Evolutionary conservation across 1,140 invertebrate genomes (phyloP), one percentile per base, ranked within the genome.

Genomic region (Lasioglossum albipes): DNA sequence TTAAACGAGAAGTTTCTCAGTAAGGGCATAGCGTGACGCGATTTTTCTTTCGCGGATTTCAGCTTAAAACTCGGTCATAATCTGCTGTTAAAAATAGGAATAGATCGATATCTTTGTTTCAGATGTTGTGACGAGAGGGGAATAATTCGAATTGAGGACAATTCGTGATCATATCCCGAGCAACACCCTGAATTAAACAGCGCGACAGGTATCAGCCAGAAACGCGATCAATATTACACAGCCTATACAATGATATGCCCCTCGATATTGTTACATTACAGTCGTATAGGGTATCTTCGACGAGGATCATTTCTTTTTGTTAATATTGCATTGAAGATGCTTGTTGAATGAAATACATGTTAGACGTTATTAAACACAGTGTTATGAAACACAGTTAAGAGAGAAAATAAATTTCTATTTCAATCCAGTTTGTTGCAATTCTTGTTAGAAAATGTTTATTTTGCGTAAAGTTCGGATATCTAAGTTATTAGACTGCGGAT

Each of bases 91-190:
- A 74, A 73, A 85, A 84, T 82, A 77, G 65, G 42, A 71, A n/a
- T 36, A 61, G 69, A 76, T 85, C 83, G 68, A 84, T 87, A 79
- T 57, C 22, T 20, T 12, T 69, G 62, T 69, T 61, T 80, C 42
- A 83, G 79, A 71, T 67, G 36, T 42, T 52, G 57, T 31, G 49
- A 10, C 41, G 45, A 67, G 27, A 59, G 61, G 66, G 64, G 67
- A 75, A 82, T 72, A 76, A 73, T 67, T 71, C 79, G 59, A 67
- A 82, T 83, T 65, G 75, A 61, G 80, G 77, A 64, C 74, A 81
- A 67, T 72, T 75, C 68, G 67, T 73, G 81, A 87, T 84, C 72
- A 66, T 70, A 65, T 67, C 31, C 75, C 27, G 27, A 49, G 65
- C 64, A 22, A 49, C 22, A 59, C 18, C 49, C 13, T 61, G 72